Evolutionary conservation across 37 sponge, comb jelly and placozoan species (phyloP).

Genomic region (Oscarella lobularis): DNA sequence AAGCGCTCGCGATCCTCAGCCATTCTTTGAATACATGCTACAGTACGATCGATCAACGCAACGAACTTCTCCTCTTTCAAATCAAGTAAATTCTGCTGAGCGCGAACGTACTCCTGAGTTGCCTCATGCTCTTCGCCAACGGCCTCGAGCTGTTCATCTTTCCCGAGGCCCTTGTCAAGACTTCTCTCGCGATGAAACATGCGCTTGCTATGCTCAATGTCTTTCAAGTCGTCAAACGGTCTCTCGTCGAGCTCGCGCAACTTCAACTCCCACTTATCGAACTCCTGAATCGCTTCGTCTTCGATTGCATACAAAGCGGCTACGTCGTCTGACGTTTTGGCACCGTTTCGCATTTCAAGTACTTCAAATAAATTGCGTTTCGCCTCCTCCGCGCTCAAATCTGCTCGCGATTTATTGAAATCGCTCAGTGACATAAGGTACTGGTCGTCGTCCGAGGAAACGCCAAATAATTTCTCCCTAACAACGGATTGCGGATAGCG

Average conservation of each 20-base stretch:
- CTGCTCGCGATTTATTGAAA: neutral
- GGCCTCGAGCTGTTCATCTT: neutral
- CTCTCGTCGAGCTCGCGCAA: neutral
- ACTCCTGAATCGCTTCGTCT: neutral
- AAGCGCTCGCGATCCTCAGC: neutral
- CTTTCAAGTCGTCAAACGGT: neutral
- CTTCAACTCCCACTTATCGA: neutral
- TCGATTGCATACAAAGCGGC: neutral
- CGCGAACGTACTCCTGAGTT: neutral
- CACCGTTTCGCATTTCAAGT: neutral
- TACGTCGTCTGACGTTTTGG: neutral
- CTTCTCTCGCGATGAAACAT: neutral
- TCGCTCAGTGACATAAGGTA: neutral
- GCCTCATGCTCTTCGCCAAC: neutral
- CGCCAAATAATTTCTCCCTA: neutral
- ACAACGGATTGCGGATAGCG: neutral
- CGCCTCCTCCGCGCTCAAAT: neutral
- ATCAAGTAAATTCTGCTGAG: neutral
- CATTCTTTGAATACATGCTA: neutral
- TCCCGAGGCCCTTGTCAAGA: neutral
- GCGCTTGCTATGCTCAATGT: neutral
- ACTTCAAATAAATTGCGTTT: neutral
- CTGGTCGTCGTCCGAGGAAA: neutral
- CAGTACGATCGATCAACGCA: neutral
- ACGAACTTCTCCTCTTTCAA: neutral